Evolutionary conservation across 2,797 vertebrate species (phyloP).

Genomic region (Thripadectes ignobilis): DNA sequence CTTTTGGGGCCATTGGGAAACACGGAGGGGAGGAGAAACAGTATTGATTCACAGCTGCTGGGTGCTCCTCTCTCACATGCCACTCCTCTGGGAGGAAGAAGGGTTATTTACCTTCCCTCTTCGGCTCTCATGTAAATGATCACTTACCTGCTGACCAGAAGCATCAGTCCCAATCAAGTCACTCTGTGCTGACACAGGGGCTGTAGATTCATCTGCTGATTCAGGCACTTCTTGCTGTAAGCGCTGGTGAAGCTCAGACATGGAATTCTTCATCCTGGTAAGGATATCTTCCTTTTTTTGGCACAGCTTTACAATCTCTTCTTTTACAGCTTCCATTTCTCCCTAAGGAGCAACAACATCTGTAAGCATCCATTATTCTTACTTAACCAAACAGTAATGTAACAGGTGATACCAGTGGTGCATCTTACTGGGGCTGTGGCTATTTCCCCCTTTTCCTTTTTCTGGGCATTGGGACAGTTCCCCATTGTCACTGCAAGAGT

Average conservation of each 20-base stretch:
- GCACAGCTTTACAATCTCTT: slow-evolving; percentile 72
- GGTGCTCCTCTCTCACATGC: neutral
- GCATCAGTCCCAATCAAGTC: neutral
- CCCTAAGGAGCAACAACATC: slow-evolving; percentile 62
- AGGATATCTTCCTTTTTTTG: slow-evolving; percentile 77
- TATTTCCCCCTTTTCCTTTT: slow-evolving; percentile 1
- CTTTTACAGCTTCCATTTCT: slow-evolving; percentile 67
- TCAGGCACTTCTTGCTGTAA: slow-evolving; percentile 64
- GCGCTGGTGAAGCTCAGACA: slow-evolving; percentile 69
- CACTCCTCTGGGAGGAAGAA: slow-evolving; percentile 4
- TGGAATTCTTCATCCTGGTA: slow-evolving; percentile 52
- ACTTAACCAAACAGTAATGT: neutral
- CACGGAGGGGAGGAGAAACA: neutral
- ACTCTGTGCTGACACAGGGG: slow-evolving; percentile 6
- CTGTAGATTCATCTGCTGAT: slow-evolving; percentile 23
- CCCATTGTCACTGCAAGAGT: slow-evolving; percentile 29
- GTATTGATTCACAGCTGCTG: neutral
- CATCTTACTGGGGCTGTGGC: slow-evolving; percentile 39
- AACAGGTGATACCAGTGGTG: neutral
- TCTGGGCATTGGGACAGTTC: slow-evolving; percentile 20
- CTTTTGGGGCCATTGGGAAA: neutral
- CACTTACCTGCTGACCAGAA: slow-evolving; percentile 69
- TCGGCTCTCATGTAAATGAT: neutral
- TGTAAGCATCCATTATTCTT: neutral
- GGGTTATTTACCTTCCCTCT: neutral